Evolutionary conservation across 1,140 invertebrate genomes (phyloP), one percentile per base, ranked within the genome.

Genomic region (Bombus confusus): DNA sequence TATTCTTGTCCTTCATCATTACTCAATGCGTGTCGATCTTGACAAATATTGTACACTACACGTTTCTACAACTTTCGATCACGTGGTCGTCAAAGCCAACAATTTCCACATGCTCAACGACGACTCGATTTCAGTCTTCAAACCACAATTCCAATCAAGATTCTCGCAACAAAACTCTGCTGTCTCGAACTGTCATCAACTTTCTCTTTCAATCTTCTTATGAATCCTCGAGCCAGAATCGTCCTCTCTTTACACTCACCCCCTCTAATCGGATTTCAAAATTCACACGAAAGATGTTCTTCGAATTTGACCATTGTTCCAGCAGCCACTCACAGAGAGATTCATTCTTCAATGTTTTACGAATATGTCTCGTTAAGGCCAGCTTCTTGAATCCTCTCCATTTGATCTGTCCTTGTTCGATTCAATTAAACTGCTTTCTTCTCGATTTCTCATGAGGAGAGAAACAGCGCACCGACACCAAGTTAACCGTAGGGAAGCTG

Each of bases 261-360:
- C 59, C 31, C 10, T n/a, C 9, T 0, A n/a, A 41, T 10, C 25
- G 13, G 18, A 18, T 22, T 22, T 9, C 1, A 34, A 75, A 66
- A 66, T 41, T 52, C 59, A 8, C 80, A 31, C 68, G 37, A 31
- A 31, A 31, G 5, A 13, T 18, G 25, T 18, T 31, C 15, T 41
- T 28, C 13, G 43, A 12, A 13, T 18, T 1, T n/a, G 4, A 9
- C 66, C 39, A 43, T 73, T 22, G 22, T 31, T 22, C 3, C 59
- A 22, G 74, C 41, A 43, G 18, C 3, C 62, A 31, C 69, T 77
- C 87, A 87, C 87, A 66, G 15, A 62, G 52, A 37, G 59, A n/a
- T 12, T 66, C 75, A 59, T 82, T 73, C n/a, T 64, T 77, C 22
- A 59, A 62, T 5, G 28, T 62, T n/a, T 13, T 62, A 18, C 37